phyloP scores from a whole-genome alignment of 1,140 invertebrate species.

The Coptotermes formosanus region DNA sequence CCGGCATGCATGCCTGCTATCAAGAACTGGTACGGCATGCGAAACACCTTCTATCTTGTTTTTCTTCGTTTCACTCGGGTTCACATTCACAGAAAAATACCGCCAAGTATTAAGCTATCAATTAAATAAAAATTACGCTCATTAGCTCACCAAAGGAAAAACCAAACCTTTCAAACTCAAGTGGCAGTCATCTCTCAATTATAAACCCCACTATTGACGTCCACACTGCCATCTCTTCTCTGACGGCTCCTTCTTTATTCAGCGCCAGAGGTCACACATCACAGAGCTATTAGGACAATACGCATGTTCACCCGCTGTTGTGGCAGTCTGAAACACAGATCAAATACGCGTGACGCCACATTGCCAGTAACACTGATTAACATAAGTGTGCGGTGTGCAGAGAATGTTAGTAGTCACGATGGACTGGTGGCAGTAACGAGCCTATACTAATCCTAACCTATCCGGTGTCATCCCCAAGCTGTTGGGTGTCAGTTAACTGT shows the following conservation, averaged over 20 bases:
- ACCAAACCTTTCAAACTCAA: background rate
- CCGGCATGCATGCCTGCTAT: conserved; percentile 22
- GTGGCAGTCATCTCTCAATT: background rate
- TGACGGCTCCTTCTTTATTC: background rate
- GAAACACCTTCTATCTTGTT: conserved; percentile 20
- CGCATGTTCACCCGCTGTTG: no score
- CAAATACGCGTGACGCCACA: no score
- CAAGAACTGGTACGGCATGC: background rate
- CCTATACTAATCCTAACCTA: no score
- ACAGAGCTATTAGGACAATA: no score
- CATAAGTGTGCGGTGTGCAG: no score
- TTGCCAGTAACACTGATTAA: no score
- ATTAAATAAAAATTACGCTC: background rate
- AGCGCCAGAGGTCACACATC: no score
- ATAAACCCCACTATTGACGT: background rate
- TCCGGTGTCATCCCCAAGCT: no score
- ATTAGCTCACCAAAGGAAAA: background rate
- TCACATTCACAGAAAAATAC: conserved; percentile 22
- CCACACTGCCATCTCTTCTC: background rate
- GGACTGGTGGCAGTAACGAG: no score
- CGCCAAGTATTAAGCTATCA: background rate
- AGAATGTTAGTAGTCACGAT: no score
- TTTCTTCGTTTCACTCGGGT: background rate
- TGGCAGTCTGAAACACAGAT: no score
- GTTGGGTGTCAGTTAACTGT: no score